phyloP scores from a whole-genome alignment of 2,888 invertebrate species.

The Luffia ferchaultella region DNA sequence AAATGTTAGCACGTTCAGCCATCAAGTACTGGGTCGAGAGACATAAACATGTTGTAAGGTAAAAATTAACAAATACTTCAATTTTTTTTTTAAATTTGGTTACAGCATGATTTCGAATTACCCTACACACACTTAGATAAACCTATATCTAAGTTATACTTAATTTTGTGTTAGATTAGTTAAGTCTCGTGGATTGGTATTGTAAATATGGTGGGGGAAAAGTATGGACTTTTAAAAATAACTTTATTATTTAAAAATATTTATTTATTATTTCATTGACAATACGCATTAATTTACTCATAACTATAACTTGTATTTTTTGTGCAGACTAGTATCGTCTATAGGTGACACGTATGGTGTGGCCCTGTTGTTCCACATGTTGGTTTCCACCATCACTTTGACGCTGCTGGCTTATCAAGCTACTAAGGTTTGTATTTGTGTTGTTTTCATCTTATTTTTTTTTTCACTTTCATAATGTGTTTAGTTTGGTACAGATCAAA shows the following conservation, averaged over 20 bases:
- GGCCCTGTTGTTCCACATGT: conserved; percentile 85
- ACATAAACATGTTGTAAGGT: conserved; percentile 90
- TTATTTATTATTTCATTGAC: no score
- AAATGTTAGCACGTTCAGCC: conserved; percentile 83
- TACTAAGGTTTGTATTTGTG: conserved; percentile 78
- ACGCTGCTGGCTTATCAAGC: conserved; percentile 88
- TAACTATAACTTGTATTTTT: neutral
- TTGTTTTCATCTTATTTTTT: no score
- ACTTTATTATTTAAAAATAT: no score
- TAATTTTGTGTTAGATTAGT: no score
- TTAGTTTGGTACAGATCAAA: no score
- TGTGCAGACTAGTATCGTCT: conserved; percentile 75
- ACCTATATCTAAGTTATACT: no score
- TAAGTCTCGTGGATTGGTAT: no score
- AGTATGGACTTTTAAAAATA: neutral
- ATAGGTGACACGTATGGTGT: conserved; percentile 87
- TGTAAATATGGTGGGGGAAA: neutral
- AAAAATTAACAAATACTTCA: conserved; percentile 19
- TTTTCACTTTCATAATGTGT: no score
- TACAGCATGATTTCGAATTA: no score
- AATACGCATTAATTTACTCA: neutral
- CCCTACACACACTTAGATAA: no score
- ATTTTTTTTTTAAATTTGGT: neutral
- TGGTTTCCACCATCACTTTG: conserved; percentile 83
- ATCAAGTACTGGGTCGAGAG: conserved; percentile 92